phyloP scores from a whole-genome alignment of 2,113 vertebrate genomes.

The Chitala chitala region DNA sequence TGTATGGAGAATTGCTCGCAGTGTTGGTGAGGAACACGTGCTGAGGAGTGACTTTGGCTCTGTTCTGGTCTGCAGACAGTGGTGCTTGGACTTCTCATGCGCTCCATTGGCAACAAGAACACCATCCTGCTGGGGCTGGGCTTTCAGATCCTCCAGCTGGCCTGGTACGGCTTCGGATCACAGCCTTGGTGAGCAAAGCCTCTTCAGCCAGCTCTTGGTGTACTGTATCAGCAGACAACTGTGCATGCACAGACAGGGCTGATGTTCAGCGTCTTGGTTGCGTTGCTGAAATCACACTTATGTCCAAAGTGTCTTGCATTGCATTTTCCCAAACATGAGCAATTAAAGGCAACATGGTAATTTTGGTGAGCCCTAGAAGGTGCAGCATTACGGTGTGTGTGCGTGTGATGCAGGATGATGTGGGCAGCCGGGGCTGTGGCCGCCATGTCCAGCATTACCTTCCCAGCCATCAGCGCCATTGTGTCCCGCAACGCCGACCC shows the following conservation, averaged over 20 bases:
- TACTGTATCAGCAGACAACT: no score
- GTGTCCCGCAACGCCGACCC: conserved; percentile 82
- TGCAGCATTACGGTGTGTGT: no score
- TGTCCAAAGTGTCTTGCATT: no score
- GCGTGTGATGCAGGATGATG: conserved; percentile 75
- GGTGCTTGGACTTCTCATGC: conserved; percentile 81
- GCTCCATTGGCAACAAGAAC: conserved; percentile 87
- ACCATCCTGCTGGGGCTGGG: conserved; percentile 82
- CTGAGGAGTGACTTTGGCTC: conserved; percentile 8
- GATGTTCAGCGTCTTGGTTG: no score
- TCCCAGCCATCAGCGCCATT: conserved; percentile 79
- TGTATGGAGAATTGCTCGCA: neutral
- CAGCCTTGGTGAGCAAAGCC: conserved; percentile 82
- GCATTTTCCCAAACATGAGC: no score
- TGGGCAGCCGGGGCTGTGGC: conserved; percentile 85
- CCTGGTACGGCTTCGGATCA: conserved; percentile 86
- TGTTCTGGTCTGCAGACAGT: conserved; percentile 67
- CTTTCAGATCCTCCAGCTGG: conserved; percentile 87
- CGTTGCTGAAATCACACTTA: no score
- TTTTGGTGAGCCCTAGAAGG: no score
- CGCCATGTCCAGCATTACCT: conserved; percentile 88
- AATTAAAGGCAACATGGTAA: no score
- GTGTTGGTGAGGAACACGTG: neutral
- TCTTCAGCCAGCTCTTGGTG: no score
- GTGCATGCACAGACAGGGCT: no score